Evolutionary conservation across 2,888 invertebrate species (phyloP), one percentile per base, ranked within the genome.

Genomic region (Andrena praecox): DNA sequence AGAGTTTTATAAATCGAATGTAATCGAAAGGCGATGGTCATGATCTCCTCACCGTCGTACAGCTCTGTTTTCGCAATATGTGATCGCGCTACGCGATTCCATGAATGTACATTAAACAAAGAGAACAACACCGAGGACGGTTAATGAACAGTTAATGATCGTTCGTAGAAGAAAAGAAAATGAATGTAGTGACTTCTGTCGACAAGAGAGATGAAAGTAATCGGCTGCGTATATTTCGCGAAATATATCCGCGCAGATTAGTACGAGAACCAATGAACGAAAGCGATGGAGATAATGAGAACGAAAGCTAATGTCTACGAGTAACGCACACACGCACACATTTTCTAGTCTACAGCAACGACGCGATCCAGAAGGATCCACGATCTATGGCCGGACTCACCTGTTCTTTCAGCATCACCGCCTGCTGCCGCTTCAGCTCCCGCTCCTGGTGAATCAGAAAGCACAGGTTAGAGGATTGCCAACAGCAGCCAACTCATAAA

Each of bases 351-450:
- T 88, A 87, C 89, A 74, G 73, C 75, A 85, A 79, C 71, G 82
- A 79, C 52, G 81, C 62, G 81, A 77, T 80, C 71, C 60, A n/a
- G 8, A 69, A 42, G n/a, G 66, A 74, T 84, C 64, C 35, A 59
- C 72, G 75, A 59, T 81, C 72, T 81, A 73, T 78, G 35, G 29
- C 68, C 16, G 0, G 82, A 93, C 95, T 95, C 95, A 98, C 98
- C 97, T 98, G 98, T 95, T 98, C 98, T 95, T 98, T 98, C 89
- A 98, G 95, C 92, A 98, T 95, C 86, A 97, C 96, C 69, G 97
- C 97, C 93, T 98, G 98, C 93, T 98, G 98, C 91, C 98, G 95
- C 94, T 98, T 98, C 92, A 98, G 94, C 95, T 98, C 98, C 93
- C 98, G 96, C 94, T 98, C 98, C 98, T 98, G 95, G 77, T 96